Evolutionary conservation across 2,797 vertebrate genomes (phyloP), one percentile per base, ranked within the genome.

Genomic region (Lepus townsendii): DNA sequence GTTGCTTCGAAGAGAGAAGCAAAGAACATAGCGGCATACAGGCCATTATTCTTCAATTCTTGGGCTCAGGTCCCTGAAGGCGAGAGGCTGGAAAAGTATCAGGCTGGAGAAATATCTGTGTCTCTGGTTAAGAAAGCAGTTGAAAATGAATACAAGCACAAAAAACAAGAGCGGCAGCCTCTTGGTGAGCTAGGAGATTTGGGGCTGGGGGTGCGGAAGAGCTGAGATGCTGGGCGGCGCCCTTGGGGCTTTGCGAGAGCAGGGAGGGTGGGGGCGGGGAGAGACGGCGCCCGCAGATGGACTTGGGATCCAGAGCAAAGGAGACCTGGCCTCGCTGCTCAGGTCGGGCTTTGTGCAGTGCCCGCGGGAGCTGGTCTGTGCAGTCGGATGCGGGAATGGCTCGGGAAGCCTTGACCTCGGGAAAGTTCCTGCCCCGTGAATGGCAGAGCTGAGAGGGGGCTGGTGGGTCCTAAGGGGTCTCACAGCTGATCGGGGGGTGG

Each of bases 41-140:
- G 65, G 5, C 22, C 73, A 26, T 80, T 79, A 27, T 75, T 84
- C 54, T 78, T 84, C 47, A 63, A 14, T 77, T 92, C 62, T 71
- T 72, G 79, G 32, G 38, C 84, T 65, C 90, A 73, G 63, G 54
- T 54, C 12, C 47, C 47, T 47, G 24, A 79, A 88, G 35, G 27
- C 1, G 13, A 82, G 42, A 32, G 32, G 22, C 69, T 62, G 20
- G 63, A 17, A 20, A 42, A 50, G 42, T 42, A 83, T 30, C 4
- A 26, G 12, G 52, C 82, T 68, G 11, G 71, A 83, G 91, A 24
- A 54, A 52, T 30, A 88, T 63, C 69, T 42, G 30, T 71, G 24
- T 60, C 57, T 76, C 30, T 76, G 63, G n/a, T 76, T 50, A 27
- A 91, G 79, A 85, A 91, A 89, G 27, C 26, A 91, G 13, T 77